These are phyloP conservation scores for Acromyrmex echinatior DNA, from an alignment of 1,140 invertebrate species.

Conservation along the genomic window DNA sequence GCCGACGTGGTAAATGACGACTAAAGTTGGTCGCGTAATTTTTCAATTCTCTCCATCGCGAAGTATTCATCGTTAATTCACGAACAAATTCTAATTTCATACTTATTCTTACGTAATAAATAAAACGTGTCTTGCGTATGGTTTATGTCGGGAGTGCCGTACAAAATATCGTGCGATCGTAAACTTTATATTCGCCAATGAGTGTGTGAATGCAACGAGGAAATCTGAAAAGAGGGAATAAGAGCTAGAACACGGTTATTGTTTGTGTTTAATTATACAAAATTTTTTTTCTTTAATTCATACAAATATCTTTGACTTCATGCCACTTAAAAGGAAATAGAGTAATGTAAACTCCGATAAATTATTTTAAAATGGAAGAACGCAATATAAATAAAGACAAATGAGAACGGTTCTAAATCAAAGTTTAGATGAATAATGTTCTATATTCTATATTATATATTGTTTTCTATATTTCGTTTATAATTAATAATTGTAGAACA, in stretches of 20 bases:
- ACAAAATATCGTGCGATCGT: not conserved
- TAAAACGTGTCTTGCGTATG: not conserved
- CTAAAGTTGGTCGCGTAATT: not conserved
- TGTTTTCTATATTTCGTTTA: not conserved
- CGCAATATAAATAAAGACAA: not conserved
- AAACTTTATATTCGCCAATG: not conserved
- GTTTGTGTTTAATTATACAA: no score
- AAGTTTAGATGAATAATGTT: not conserved
- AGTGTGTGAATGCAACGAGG: not conserved
- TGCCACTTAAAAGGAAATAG: not conserved
- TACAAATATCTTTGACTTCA: not conserved
- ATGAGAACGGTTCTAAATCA: not conserved
- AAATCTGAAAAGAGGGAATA: not conserved
- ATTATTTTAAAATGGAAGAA: not conserved
- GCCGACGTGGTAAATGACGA: not conserved
- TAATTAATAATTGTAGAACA: not conserved
- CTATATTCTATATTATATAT: not conserved
- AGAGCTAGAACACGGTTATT: no score
- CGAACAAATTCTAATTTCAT: not conserved
- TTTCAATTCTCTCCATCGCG: not conserved
- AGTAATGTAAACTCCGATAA: not conserved
- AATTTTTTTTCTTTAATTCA: no score
- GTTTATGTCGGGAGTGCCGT: not conserved
- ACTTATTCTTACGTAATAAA: not conserved
- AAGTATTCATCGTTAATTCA: not conserved